phyloP scores from a whole-genome alignment of 2,888 invertebrate species.

The Helicoverpa assulta region DNA sequence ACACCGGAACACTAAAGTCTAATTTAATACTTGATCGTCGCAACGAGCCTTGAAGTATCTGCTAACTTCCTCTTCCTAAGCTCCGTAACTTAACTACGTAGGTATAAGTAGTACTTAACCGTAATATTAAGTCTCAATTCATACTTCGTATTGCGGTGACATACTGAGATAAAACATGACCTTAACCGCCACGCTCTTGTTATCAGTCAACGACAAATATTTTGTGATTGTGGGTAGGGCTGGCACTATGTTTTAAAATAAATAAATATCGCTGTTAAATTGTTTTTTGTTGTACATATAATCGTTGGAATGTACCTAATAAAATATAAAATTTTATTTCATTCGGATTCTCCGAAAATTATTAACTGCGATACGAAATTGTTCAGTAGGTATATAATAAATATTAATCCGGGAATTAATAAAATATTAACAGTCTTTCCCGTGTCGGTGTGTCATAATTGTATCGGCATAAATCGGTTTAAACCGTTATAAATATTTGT shows the following conservation, averaged over 20 bases:
- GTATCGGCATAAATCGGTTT: constrained; percentile 25
- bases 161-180: constrained; percentile 76
- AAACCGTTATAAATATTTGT: constrained; percentile 31
- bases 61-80: constrained; percentile 62
- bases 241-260: constrained; percentile 16
- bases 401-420: not conserved
- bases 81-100: constrained; percentile 12
- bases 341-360: not conserved
- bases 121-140: constrained; percentile 37
- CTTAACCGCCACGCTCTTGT: constrained; percentile 75
- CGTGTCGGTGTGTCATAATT: constrained; percentile 30
- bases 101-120: not conserved
- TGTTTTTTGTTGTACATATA: not conserved
- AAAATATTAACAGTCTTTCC: constrained; percentile 17
- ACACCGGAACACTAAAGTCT: constrained; percentile 55
- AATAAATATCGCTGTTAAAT: not conserved
- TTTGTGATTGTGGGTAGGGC: constrained; percentile 57
- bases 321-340: not conserved
- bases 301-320: too few relatives aligned
- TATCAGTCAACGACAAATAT: constrained; percentile 77
- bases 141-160: constrained; percentile 39
- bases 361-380: not conserved
- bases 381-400: not conserved
- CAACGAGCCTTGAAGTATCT: constrained; percentile 54
- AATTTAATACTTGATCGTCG: constrained; percentile 54